Base-by-base conservation (phyloP, 2,113 vertebrate genomes). In the Tenrec ecaudatus region DNA sequence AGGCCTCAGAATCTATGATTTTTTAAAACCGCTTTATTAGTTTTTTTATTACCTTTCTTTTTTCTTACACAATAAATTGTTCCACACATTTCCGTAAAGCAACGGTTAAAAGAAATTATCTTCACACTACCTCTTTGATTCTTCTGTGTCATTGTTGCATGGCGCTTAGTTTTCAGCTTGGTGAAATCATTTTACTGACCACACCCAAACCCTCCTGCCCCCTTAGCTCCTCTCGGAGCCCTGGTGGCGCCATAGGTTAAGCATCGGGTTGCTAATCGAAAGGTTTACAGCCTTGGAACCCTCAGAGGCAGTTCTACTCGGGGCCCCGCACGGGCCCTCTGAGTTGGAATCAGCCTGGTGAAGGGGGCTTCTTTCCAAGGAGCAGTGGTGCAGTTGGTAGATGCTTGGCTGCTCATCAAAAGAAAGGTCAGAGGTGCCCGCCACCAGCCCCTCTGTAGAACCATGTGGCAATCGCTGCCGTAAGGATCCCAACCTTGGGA, bases 61-160 rank as follows among this genome's bases (percentile, higher is more conserved):
- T 92, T 76, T 82, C 33, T 91, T 53, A 53, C 29, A 62, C n/a
- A 64, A 47, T 93, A 88, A 87, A 31, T 53, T 93, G 31, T 43
- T 89, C 78, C 38, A 60, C 90, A 58, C 11, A 53, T 88, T 92
- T 88, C 33, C 76, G 38, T 66, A 95, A 84, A 92, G 75, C 47
- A 86, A 16, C 75, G 60, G 84, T 86, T 77, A 66, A 91, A 43
- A 66, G n/a, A 73, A 87, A 88, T 47, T 62, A 25, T 95, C 89
- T 88, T 81, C 62, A 33, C 73, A 20, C 15, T 40, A 93, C 64
- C 2, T 85, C 75, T 85, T 93, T 76, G 38, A 82, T 86, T 73
- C 89, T 80, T 62, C 58, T 27, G 0, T 89, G 25, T 82, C 91
- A 62, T 91, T 88, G 83, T 83, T 93, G 88, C 47, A 53, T 53